Base-by-base conservation (phyloP, 2,888 invertebrate genomes). In the Iphiclides podalirius region DNA sequence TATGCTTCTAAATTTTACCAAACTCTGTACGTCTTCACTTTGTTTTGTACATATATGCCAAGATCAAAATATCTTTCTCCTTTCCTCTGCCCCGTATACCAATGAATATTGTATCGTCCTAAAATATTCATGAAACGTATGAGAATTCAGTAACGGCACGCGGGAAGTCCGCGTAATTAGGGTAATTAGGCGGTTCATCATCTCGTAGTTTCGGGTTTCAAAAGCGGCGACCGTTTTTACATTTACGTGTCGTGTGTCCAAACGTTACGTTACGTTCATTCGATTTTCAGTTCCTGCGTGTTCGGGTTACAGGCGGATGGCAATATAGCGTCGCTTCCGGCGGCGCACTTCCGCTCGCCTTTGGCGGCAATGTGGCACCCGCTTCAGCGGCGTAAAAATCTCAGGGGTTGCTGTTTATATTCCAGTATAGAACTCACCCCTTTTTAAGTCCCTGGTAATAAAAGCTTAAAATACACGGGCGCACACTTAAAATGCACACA, bases 261-360 rank as follows among this genome's bases (percentile, higher is more conserved):
- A 49, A 49, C 49, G 47, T 54, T 54, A 44, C 52, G 52, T 58
- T 45, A n/a, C n/a, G n/a, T n/a, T n/a, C n/a, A 53, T 47, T 50
- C 35, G 31, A 42, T 54, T 48, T 55, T 56, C 52, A 47, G 51
- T 53, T 57, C 47, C 54, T 53, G 48, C 54, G 53, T 59, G 64
- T 63, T 64, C 64, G 59, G 52, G 60, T 61, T 59, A 55, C 61
- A 47, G 45, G 8, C 43, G 50, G 45, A 51, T 47, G 53, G 47
- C 52, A 59, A 59, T 52, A 59, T 60, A 58, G 61, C 57, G 53
- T 42, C 58, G 45, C 47, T 61, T 61, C 63, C 63, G 60, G 53
- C 42, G 45, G 41, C 36, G 51, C 48, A 46, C 55, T 55, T 56
- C 56, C 54, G 46, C 12, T 11, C 11, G 11, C 31, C 31, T 39